Percentiles rank a stretch among this genome's conserved stretches.
These are phyloP conservation scores for Drosophila azteca DNA, from an alignment of 1,140 invertebrate genomes.

Conservation along the genomic window DNA sequence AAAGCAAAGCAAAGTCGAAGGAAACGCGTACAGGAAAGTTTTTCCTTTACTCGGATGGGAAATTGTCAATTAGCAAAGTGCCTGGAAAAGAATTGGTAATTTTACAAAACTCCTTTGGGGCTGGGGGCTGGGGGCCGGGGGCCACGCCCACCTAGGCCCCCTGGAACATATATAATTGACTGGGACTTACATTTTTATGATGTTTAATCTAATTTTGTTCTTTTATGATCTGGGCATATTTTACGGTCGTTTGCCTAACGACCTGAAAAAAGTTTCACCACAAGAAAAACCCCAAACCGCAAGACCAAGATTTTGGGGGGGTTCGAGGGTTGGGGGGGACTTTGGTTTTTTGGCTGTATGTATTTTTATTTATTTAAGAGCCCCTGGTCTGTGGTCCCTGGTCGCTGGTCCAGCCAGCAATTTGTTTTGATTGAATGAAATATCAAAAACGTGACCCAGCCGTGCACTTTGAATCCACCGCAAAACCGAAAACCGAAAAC, in stretches of 20 bases:
- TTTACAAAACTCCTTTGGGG: conserved; percentile 32
- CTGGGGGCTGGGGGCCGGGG: neutral
- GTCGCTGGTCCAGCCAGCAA: conserved; percentile 44
- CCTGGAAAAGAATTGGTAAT: conserved; percentile 53
- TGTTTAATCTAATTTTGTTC: conserved; percentile 75
- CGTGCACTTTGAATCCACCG: conserved; percentile 35
- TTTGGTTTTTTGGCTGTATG: conserved; percentile 14
- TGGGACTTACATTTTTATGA: conserved; percentile 74
- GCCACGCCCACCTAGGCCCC: conserved; percentile 1
- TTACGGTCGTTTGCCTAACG: conserved; percentile 71
- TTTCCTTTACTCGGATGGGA: conserved; percentile 42
- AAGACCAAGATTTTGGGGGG: conserved; percentile 52
- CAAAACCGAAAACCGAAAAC: neutral
- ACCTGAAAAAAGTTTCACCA: conserved; percentile 54
- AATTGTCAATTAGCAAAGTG: conserved; percentile 81
- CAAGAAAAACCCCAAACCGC: conserved; percentile 32
- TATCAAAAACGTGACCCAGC: conserved; percentile 80
- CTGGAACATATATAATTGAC: conserved; percentile 52
- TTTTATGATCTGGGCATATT: conserved; percentile 52
- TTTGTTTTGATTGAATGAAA: conserved; percentile 83
- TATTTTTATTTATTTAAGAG: conserved; percentile 77
- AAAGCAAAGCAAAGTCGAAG: conserved; percentile 24
- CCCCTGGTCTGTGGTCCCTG: conserved; percentile 2
- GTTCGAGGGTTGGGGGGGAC: neutral
- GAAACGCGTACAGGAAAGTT: conserved; percentile 32